These are phyloP conservation scores for Sinocyclocheilus anophthalmus DNA, from an alignment of 2,113 vertebrate species.

Conservation along the genomic window DNA sequence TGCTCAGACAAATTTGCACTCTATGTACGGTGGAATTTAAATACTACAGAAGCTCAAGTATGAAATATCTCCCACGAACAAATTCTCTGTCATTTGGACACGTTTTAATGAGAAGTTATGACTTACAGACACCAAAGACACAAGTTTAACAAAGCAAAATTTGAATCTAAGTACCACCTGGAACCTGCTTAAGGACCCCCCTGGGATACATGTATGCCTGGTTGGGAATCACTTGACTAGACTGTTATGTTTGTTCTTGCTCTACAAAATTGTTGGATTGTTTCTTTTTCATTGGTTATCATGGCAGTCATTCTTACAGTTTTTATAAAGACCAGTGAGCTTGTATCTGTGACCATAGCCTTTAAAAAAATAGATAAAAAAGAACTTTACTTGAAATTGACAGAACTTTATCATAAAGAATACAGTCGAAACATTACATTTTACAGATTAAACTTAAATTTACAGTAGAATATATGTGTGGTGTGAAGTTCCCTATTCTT, in stretches of 20 bases:
- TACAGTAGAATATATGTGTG: no score
- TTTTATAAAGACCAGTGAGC: neutral
- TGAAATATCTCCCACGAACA: constrained; percentile 1
- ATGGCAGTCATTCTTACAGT: neutral
- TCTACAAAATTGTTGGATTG: neutral
- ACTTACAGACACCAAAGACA: neutral
- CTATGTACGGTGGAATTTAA: neutral
- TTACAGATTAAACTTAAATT: no score
- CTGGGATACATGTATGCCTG: constrained; percentile 4
- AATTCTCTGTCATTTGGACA: constrained; percentile 13
- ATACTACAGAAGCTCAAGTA: neutral
- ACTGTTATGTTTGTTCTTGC: neutral
- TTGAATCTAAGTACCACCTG: neutral
- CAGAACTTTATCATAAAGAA: no score
- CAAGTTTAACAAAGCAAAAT: constrained; percentile 13
- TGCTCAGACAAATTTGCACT: neutral
- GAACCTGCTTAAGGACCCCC: constrained; percentile 16
- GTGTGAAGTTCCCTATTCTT: no score
- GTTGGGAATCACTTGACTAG: constrained; percentile 11
- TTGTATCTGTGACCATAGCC: neutral
- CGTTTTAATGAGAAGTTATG: constrained; percentile 23
- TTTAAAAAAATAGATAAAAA: neutral
- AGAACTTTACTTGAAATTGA: no score
- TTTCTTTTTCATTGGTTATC: neutral
- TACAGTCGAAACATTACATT: no score